phyloP scores from a whole-genome alignment of 2,113 vertebrate species.

The Dinomys branickii region DNA sequence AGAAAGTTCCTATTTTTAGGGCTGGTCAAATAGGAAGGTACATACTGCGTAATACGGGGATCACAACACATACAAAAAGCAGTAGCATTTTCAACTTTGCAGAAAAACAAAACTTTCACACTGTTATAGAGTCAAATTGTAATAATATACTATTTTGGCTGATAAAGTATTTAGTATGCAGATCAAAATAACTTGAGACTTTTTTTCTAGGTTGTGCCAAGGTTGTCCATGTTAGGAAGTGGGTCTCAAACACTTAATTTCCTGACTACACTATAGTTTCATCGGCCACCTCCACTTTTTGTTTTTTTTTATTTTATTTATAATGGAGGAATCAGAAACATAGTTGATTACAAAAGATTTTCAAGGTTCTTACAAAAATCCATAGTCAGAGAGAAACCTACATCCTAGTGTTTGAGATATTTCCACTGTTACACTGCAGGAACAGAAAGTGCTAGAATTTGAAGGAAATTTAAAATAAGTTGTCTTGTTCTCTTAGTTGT shows the following conservation, averaged over 20 bases:
- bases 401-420: background rate
- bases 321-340: background rate
- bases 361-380: background rate
- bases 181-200: too few species aligned
- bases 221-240: background rate
- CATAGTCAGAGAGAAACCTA: background rate
- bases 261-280: background rate
- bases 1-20: constrained; percentile 20
- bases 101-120: background rate
- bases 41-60: background rate
- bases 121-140: background rate
- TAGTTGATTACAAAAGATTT: constrained; percentile 14
- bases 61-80: background rate
- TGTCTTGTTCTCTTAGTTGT: background rate
- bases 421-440: background rate
- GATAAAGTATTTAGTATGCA: background rate
- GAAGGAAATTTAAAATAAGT: background rate
- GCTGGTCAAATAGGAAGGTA: background rate
- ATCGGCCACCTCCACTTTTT: background rate
- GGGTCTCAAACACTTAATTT: constrained; percentile 9
- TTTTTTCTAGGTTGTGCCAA: background rate
- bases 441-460: background rate
- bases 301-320: background rate
- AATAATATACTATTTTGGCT: background rate
- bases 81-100: background rate